phyloP scores from a whole-genome alignment of 2,113 vertebrate species.

The Montifringilla adamsi region DNA sequence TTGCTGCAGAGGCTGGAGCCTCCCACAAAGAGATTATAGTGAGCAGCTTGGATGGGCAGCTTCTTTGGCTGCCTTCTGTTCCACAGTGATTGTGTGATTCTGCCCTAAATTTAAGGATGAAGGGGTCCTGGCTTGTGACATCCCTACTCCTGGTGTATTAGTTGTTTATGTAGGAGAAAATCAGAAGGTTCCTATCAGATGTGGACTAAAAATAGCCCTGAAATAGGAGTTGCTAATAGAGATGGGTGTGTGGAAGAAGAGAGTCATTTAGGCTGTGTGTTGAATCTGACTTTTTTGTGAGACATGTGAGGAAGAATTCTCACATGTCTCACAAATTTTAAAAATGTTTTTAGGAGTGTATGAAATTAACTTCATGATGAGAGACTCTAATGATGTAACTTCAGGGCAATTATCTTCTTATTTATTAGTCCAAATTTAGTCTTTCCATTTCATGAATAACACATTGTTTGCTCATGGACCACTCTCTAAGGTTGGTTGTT shows the following conservation, averaged over 20 bases:
- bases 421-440: background rate
- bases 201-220: background rate
- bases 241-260: background rate
- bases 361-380: background rate
- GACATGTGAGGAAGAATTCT: background rate
- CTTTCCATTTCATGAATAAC: background rate
- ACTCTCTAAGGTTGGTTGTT: background rate
- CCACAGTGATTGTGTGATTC: background rate
- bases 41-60: constrained; percentile 6
- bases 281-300: background rate
- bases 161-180: background rate
- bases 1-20: background rate
- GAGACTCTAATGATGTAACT: background rate
- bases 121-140: background rate
- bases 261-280: background rate
- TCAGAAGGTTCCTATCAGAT: background rate
- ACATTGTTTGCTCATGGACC: background rate
- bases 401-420: background rate
- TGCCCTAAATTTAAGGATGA: background rate
- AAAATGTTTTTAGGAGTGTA: background rate
- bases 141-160: background rate
- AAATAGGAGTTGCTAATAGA: background rate
- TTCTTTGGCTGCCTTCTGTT: background rate
- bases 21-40: background rate
- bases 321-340: no score